Base-by-base conservation (phyloP, 2,888 invertebrate species). In the Scaptomyza caliginosa region DNA sequence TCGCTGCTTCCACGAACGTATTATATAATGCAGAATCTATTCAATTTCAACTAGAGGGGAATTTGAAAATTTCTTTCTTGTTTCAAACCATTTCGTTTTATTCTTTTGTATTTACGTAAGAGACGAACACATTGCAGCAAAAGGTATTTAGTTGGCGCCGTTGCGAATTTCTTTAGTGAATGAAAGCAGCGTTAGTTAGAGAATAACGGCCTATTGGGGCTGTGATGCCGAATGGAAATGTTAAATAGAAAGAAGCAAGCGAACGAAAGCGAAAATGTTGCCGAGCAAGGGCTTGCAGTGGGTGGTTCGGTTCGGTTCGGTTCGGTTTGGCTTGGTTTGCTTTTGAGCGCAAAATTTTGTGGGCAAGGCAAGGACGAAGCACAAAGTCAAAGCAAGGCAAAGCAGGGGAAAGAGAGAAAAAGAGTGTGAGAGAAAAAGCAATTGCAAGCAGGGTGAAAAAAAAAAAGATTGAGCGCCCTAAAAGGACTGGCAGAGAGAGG, bases 211-310 rank as follows among this genome's bases (percentile, higher is more conserved):
- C 69, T 62, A 54, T 82, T 74, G 63, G 63, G 58, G 79, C 85
- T 78, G n/a, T n/a, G 86, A 60, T 64, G 68, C 63, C 85, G 66
- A 66, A 59, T 83, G 80, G 59, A 71, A 72, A 34, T 34, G 34
- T n/a, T 3, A 34, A 34, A 34, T 16, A 16, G 34, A 34, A 34
- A 16, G 34, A 34, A 34, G 34, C 34, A 16, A 34, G 62, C 55
- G 72, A 71, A 77, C 79, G 83, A 77, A 77, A 79, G 86, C 73
- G 79, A 79, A 86, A 79, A 82, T 16, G 75, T 60, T 56, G 68
- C 45, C 63, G 46, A 71, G 28, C 54, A 65, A 79, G 77, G 80
- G 85, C 71, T 71, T 54, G 48, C 56, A 42, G 40, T 55, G 55
- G 57, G 57, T 39, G 55, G 23, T 10, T 17, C n/a, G n/a, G n/a